phyloP scores from a whole-genome alignment of 2,113 vertebrate genomes.

The Phrynosoma blainvillii region DNA sequence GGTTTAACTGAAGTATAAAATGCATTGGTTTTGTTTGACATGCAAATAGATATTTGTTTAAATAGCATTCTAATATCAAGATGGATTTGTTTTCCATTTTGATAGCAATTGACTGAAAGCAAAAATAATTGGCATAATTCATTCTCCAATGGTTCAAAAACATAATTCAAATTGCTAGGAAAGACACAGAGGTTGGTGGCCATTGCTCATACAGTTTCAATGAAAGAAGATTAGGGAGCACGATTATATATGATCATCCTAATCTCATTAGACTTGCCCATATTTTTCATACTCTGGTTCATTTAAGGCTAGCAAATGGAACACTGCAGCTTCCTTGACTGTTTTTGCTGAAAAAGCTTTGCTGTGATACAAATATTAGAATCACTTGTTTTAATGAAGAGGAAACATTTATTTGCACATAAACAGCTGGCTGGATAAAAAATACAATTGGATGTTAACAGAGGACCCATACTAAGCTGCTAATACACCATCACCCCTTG shows the following conservation, averaged over 20 bases:
- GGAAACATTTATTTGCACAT: slow-evolving; percentile 16
- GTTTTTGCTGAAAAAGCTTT: not conserved
- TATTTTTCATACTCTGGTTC: not conserved
- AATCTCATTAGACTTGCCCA: slow-evolving; percentile 24
- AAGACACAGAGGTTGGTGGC: slow-evolving; percentile 8
- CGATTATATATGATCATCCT: not conserved
- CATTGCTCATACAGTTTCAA: slow-evolving; percentile 11
- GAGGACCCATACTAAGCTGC: not conserved
- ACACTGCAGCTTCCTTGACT: not conserved
- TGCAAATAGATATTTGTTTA: not conserved
- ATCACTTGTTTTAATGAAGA: slow-evolving; percentile 25
- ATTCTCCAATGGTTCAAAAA: not conserved
- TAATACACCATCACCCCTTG: not conserved
- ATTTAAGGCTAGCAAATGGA: not conserved
- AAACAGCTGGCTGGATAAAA: slow-evolving; percentile 16
- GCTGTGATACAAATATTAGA: not conserved
- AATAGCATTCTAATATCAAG: slow-evolving; percentile 15
- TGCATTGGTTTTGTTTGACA: not conserved
- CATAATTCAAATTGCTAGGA: not conserved
- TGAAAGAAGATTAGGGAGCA: slow-evolving; percentile 16
- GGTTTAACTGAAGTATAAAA: not conserved
- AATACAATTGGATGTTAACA: not conserved
- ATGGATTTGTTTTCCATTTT: slow-evolving; percentile 26
- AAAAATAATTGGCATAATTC: not conserved
- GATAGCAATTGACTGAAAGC: not conserved